phyloP scores from a whole-genome alignment of 2,797 vertebrate species.

The Phaenicophaeus curvirostris region DNA sequence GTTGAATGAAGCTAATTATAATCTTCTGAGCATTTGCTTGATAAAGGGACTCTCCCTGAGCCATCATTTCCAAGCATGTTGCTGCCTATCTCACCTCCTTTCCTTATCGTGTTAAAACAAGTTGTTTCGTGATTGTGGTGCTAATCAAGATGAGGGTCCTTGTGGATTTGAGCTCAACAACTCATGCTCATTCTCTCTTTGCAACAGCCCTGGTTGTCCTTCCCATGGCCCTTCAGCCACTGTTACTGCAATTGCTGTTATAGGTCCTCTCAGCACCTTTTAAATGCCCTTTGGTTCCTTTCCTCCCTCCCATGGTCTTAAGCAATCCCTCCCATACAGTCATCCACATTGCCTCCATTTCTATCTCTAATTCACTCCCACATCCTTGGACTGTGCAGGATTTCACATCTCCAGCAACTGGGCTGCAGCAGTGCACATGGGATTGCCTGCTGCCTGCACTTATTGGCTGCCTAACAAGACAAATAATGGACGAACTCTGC shows the following conservation, averaged over 20 bases:
- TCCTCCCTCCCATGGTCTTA: not conserved
- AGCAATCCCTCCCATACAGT: not conserved
- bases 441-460: not conserved
- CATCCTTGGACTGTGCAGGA: not conserved
- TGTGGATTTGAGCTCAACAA: constrained; percentile 29
- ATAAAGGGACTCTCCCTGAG: not conserved
- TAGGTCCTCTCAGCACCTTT: not conserved
- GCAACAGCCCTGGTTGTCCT: not conserved
- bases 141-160: constrained; percentile 49
- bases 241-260: not conserved
- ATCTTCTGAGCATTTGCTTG: not conserved
- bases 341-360: not conserved
- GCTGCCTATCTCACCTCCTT: constrained; percentile 40
- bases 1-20: not conserved
- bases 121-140: not conserved
- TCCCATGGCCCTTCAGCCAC: not conserved
- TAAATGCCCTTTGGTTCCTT: not conserved
- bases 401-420: not conserved
- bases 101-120: constrained; percentile 49
- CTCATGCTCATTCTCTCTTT: not conserved
- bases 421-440: fast-evolving
- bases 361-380: not conserved
- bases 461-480: not conserved
- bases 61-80: not conserved
- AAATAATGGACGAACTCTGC: not conserved